These are phyloP conservation scores for Hippopotamyrus pictus DNA, from an alignment of 2,797 vertebrate species.

Conservation along the genomic window DNA sequence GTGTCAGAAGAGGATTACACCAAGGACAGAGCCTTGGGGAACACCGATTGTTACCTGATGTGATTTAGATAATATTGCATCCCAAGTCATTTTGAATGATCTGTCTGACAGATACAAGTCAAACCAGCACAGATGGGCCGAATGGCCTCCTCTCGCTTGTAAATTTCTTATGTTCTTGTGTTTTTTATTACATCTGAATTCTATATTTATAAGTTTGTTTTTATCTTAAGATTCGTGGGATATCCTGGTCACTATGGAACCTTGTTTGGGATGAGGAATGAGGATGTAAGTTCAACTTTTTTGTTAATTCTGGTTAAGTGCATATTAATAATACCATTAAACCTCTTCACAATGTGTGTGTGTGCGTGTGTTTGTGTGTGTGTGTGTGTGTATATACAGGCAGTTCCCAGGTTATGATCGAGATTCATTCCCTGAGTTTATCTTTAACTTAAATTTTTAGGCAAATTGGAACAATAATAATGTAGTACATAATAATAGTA, in stretches of 20 bases:
- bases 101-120: neutral
- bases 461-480: neutral
- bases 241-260: slow-evolving; percentile 70
- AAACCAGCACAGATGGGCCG: neutral
- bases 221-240: slow-evolving; percentile 61
- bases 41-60: neutral
- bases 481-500: neutral
- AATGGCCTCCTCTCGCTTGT: neutral
- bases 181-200: neutral
- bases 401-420: neutral
- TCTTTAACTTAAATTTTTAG: neutral
- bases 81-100: neutral
- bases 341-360: neutral
- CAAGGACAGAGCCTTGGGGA: neutral
- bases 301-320: neutral
- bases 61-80: neutral
- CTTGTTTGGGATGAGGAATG: slow-evolving; percentile 69
- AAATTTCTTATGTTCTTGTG: neutral
- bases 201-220: slow-evolving; percentile 7
- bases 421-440: neutral
- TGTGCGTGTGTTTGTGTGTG: neutral
- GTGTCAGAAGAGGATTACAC: neutral
- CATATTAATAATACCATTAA: neutral
- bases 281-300: slow-evolving; percentile 61
- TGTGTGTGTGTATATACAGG: neutral